Conservation (phyloP, 37 sponge, comb jelly and placozoan genomes). For the Ianthella basta region DNA sequence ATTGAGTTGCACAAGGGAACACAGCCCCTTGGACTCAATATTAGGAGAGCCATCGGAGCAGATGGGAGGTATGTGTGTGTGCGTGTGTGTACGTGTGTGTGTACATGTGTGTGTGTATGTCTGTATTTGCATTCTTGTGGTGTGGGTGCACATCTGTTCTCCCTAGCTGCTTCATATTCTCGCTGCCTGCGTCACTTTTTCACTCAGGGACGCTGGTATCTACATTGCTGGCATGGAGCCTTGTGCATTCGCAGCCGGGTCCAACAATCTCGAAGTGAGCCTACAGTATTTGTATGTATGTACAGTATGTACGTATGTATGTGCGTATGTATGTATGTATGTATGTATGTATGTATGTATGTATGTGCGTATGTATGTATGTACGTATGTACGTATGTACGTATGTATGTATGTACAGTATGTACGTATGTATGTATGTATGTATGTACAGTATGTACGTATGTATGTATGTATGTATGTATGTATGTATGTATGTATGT, state of each 20-base stretch:
- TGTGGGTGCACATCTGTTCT: too few species aligned
- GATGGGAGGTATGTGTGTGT: conserved; percentile 46
- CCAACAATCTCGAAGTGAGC: conserved; percentile 38
- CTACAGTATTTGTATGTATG: background rate
- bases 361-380: conserved; percentile 18
- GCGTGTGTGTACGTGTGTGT: background rate
- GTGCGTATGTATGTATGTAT: background rate
- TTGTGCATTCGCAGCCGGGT: conserved; percentile 55
- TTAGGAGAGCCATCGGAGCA: conserved; percentile 47
- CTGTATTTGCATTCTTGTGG: background rate
- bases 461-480: background rate
- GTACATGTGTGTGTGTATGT: conserved; percentile 35
- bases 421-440: background rate
- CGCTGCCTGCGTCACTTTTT: background rate
- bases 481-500: conserved; percentile 6
- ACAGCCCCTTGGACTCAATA: conserved; percentile 40
- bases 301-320: background rate
- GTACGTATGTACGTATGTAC: background rate
- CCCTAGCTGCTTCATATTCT: background rate
- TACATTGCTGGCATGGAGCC: conserved; percentile 61
- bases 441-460: background rate
- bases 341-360: conserved; percentile 25
- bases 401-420: conserved; percentile 1
- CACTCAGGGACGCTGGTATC: conserved; percentile 70
- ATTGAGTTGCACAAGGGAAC: conserved; percentile 62